phyloP scores from a whole-genome alignment of 2,888 invertebrate genomes.

The Colletes collaris region DNA sequence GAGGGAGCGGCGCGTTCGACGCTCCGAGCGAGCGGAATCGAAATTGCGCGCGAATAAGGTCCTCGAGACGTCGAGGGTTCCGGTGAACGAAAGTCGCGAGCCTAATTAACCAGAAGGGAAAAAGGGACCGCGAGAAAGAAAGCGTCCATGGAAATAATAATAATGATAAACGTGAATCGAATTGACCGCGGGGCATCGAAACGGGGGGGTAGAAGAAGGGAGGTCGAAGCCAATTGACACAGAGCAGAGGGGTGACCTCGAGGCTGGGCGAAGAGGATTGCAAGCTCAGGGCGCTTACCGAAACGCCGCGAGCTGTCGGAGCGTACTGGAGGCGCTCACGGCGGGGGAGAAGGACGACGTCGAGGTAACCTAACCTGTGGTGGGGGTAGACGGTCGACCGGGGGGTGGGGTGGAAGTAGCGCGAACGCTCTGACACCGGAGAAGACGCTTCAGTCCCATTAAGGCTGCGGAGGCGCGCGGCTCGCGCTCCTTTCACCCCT shows the following conservation, averaged over 20 bases:
- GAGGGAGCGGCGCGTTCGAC: no score
- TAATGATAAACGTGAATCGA: conserved; percentile 39
- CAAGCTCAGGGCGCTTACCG: conserved; percentile 62
- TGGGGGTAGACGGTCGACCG: not conserved
- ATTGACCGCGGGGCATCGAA: conserved; percentile 40
- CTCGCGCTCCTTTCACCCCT: conserved; percentile 68
- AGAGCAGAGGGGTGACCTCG: conserved; percentile 46
- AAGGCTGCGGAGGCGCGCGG: conserved; percentile 76
- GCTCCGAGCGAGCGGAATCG: no score
- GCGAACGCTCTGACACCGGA: conserved; percentile 55
- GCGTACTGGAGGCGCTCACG: conserved; percentile 1
- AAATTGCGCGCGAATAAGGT: no score
- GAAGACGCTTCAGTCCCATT: conserved; percentile 74
- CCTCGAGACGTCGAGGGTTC: not conserved
- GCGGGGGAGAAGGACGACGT: conserved; percentile 36
- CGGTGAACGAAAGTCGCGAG: not conserved
- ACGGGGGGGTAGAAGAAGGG: not conserved
- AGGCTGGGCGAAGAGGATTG: conserved; percentile 55
- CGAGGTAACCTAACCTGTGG: not conserved
- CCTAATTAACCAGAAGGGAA: not conserved
- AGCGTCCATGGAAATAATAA: conserved; percentile 7
- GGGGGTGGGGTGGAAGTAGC: conserved; percentile 51
- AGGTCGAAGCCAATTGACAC: conserved; percentile 54
- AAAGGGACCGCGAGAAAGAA: not conserved
- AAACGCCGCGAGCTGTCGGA: conserved; percentile 53